A percentile compares a stretch with the other conserved stretches of the same genome.
Conservation (phyloP, 2,888 invertebrate genomes). For the Ormia ochracea region DNA sequence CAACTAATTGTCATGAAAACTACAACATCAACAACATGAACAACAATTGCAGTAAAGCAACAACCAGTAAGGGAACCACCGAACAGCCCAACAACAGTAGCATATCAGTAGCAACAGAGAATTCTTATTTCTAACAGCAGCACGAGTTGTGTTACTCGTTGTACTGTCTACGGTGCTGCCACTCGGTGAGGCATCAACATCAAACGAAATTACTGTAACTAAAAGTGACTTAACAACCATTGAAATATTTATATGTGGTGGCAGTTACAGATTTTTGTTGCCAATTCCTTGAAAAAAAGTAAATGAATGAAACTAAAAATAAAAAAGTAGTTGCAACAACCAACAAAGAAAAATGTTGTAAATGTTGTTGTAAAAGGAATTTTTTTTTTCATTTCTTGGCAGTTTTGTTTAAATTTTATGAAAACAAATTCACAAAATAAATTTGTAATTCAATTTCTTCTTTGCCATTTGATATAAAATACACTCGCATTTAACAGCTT, state of each 20-base stretch:
- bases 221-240: conserved; percentile 49
- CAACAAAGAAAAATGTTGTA: not conserved
- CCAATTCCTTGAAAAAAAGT: conserved; percentile 27
- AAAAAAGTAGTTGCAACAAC: not conserved
- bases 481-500: not conserved
- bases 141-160: not conserved
- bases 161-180: conserved; percentile 5
- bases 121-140: not conserved
- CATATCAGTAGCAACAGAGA: not conserved
- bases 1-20: conserved; percentile 60
- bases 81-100: not conserved
- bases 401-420: conserved; percentile 10
- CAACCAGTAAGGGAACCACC: not conserved
- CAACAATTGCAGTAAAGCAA: not conserved
- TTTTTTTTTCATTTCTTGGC: conserved; percentile 23
- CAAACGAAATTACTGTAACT: conserved; percentile 28
- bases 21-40: conserved; percentile 7
- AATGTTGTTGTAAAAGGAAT: not conserved
- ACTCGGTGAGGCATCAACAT: conserved; percentile 36
- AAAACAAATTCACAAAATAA: not conserved
- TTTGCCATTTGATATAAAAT: not conserved
- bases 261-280: conserved; percentile 49
- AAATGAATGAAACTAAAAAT: not conserved
- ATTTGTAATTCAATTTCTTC: not conserved
- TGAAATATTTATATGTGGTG: conserved; percentile 47